These are phyloP conservation scores for Cyclura pinguis DNA, from an alignment of 2,797 vertebrate species.

Conservation along the genomic window DNA sequence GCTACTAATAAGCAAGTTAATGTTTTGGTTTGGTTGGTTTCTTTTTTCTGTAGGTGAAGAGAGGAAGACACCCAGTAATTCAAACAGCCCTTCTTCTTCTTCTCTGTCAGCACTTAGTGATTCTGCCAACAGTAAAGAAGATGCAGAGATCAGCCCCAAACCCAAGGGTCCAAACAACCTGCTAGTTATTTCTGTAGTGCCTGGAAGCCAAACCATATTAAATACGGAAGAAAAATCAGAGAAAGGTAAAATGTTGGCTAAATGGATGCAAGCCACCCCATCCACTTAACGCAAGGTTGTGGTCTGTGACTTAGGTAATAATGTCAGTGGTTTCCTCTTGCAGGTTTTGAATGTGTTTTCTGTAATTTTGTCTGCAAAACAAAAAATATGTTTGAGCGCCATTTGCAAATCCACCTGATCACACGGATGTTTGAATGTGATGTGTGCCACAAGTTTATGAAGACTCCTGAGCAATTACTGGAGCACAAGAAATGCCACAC, in stretches of 20 bases:
- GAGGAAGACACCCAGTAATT: constrained; percentile 89
- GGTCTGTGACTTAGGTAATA: constrained; percentile 5
- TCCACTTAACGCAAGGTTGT: neutral
- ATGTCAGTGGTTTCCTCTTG: constrained; percentile 53
- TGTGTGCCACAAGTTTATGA: constrained; percentile 99
- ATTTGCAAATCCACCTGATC: constrained; percentile 99
- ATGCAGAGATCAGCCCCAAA: constrained; percentile 88
- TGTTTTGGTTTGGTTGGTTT: neutral
- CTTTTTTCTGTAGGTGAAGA: constrained; percentile 78
- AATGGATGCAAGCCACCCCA: neutral
- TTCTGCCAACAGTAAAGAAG: constrained; percentile 96
- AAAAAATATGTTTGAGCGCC: constrained; percentile 97
- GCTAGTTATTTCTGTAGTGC: constrained; percentile 91
- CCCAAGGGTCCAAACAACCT: constrained; percentile 91
- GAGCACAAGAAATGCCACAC: constrained; percentile 99
- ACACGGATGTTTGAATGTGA: constrained; percentile 99
- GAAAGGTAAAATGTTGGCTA: constrained; percentile 85
- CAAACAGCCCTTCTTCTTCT: constrained; percentile 95
- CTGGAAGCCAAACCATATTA: constrained; percentile 90
- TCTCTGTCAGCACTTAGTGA: constrained; percentile 97
- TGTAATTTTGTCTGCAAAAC: constrained; percentile 99
- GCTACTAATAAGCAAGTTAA: constrained; percentile 30
- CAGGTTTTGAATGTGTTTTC: constrained; percentile 99
- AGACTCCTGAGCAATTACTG: constrained; percentile 98
- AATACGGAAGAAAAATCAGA: constrained; percentile 93